phyloP scores from a whole-genome alignment of 2,888 invertebrate genomes.

The Ptychoptera contaminata region DNA sequence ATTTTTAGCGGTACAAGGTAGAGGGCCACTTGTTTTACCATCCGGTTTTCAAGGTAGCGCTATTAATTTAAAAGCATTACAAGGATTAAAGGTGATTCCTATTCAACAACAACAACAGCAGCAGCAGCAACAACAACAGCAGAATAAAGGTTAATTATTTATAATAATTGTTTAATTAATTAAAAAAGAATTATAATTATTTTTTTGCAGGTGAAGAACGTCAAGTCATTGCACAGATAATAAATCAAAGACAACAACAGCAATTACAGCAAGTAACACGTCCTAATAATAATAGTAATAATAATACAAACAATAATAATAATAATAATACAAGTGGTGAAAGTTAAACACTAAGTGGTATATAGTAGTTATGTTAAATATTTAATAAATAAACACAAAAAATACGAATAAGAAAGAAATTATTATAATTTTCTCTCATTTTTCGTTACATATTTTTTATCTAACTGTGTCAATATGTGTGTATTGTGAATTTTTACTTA shows the following conservation, averaged over 20 bases:
- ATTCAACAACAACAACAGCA: conserved; percentile 26
- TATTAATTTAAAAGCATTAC: conserved; percentile 42
- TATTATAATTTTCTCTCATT: too few species aligned
- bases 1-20: conserved; percentile 38
- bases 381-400: too few species aligned
- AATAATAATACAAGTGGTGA: background rate
- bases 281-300: background rate
- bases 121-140: conserved; percentile 7
- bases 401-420: too few species aligned
- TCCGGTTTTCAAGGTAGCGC: conserved; percentile 42
- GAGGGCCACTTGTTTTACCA: conserved; percentile 42
- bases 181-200: too few species aligned
- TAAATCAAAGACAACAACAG: conserved; percentile 3
- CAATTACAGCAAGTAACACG: too few species aligned
- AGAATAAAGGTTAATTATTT: conserved; percentile 9
- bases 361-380: too few species aligned
- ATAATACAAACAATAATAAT: background rate
- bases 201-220: conserved; percentile 7
- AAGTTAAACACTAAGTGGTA: too few species aligned
- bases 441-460: too few species aligned
- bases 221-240: conserved; percentile 11
- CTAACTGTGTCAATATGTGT: too few species aligned
- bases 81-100: conserved; percentile 45
- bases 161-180: background rate
- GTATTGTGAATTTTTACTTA: too few species aligned